Evolutionary conservation across 2,113 vertebrate species (phyloP).

Genomic region (Tragelaphus scriptus): DNA sequence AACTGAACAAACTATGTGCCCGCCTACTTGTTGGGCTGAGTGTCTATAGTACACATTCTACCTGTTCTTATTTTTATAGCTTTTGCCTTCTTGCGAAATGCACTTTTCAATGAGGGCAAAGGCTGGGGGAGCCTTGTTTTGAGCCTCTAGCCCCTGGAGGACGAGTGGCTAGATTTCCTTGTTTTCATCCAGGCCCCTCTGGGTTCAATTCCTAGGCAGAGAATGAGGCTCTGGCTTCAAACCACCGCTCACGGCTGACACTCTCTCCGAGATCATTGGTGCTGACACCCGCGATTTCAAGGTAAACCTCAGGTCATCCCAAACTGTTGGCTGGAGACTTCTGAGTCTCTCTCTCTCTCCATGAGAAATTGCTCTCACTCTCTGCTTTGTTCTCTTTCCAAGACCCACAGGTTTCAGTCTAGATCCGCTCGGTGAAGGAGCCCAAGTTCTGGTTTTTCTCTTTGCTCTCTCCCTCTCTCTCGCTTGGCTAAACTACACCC

Average conservation of each 20-base stretch:
- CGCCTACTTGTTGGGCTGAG: background rate
- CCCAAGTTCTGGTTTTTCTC: background rate
- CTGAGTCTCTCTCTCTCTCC: background rate
- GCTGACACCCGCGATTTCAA: background rate
- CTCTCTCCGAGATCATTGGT: background rate
- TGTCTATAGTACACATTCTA: background rate
- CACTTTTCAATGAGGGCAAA: background rate
- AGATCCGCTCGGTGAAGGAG: accelerated
- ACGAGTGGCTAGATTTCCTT: accelerated
- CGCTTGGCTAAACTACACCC: accelerated
- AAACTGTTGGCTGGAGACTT: background rate
- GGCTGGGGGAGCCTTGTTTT: background rate
- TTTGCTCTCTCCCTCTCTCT: background rate
- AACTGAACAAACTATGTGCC: background rate
- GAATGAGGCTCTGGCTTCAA: background rate
- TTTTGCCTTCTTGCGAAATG: background rate
- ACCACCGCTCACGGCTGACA: background rate
- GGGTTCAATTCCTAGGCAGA: background rate
- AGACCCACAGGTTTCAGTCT: background rate
- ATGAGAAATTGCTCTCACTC: background rate
- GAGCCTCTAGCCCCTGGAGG: background rate
- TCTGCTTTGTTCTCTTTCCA: background rate
- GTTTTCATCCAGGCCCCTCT: background rate
- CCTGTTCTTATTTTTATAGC: background rate
- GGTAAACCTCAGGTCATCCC: background rate